These are phyloP conservation scores for Nicator chloris DNA, from an alignment of 2,113 vertebrate species.

Conservation along the genomic window DNA sequence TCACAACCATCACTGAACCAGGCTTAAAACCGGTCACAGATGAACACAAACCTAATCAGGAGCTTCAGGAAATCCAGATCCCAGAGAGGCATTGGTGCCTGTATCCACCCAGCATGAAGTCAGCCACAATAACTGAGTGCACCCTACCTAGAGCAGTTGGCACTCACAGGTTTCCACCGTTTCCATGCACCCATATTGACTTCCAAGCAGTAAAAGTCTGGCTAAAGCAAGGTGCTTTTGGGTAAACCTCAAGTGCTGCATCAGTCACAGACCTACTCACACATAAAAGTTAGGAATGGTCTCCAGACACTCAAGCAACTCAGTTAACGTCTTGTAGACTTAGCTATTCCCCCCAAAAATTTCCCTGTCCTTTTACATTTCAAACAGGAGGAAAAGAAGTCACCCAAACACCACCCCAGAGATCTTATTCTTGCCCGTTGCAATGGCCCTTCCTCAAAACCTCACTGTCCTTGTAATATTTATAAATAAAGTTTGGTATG, in stretches of 20 bases:
- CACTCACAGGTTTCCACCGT: neutral
- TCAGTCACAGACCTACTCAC: too few relatives aligned
- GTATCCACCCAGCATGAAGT: neutral
- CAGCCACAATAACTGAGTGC: rapidly evolving
- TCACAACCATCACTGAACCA: neutral
- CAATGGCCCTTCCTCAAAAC: neutral
- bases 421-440: neutral
- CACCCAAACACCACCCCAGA: neutral
- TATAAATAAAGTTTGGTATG: neutral
- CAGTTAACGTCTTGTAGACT: too few relatives aligned
- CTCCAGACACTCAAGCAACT: too few relatives aligned
- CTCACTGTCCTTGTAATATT: neutral
- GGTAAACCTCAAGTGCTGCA: too few relatives aligned
- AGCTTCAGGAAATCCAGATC: neutral
- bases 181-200: neutral
- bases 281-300: too few relatives aligned
- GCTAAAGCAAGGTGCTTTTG: too few relatives aligned
- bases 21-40: neutral
- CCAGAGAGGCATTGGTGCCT: neutral
- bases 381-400: neutral
- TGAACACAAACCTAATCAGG: neutral
- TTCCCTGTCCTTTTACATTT: neutral
- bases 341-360: too few relatives aligned
- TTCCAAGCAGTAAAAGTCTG: neutral
- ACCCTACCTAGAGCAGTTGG: neutral